Base-by-base conservation (phyloP, 2,888 invertebrate species). In the Coleophora deauratella region DNA sequence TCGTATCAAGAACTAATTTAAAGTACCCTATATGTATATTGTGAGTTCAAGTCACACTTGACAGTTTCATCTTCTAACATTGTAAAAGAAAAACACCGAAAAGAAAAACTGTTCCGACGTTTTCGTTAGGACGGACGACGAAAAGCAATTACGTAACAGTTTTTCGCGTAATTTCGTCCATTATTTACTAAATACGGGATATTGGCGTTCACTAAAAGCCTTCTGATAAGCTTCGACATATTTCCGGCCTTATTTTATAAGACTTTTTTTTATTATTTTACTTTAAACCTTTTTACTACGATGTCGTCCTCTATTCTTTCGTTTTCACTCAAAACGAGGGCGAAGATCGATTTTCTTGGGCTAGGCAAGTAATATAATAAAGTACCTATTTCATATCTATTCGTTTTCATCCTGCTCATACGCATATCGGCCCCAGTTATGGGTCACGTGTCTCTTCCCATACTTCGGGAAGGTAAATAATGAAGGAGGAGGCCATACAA, bases 161-260 rank as follows among this genome's bases (percentile, higher is more conserved):
- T 34, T 31, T 35, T 35, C 40, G 31, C 32, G 15, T 35, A 40
- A 39, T 40, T 40, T 30, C n/a, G 21, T 28, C 31, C 40, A 31
- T 40, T 40, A 40, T 43, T 43, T 39, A 27, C 35, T 37, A 43
- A 39, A 43, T 28, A 43, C 35, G 21, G 28, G 39, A 39, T 39
- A 39, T 34, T 27, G 34, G 30, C 15, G 35, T 52, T 51, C 40
- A 52, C 52, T 62, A 59, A 62, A 64, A 61, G 59, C 58, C 46
- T 33, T 33, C 46, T 62, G 62, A 71, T 66, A 52, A 62, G 55
- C 47, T 51, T 51, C 50, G 66, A 66, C 66, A 58, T 50, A 55
- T 59, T 64, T 57, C 54, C 57, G 61, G 58, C 6, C n/a, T 60
- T 62, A 56, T 53, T 46, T 48, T 59, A 56, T 56, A 6, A 57